Base-by-base conservation (phyloP, 2,113 vertebrate genomes). In the Plectropomus leopardus region DNA sequence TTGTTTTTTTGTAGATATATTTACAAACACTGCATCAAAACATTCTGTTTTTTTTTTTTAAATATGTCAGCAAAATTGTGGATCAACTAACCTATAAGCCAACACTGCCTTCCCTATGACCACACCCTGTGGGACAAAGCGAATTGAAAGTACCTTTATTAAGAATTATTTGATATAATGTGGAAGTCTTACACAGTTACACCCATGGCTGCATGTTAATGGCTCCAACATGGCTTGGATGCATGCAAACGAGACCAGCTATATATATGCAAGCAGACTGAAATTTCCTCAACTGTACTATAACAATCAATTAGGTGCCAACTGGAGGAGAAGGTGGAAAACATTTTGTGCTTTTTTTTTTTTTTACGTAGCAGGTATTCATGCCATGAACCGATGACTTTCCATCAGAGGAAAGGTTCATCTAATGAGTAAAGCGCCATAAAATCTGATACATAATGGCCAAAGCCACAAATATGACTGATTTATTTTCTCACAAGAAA, bases 401-500 rank as follows among this genome's bases (percentile, higher is more conserved):
- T 54, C 68, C 47, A 68, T 45, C 63, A 21, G 54, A 32, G 42
- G 15, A 83, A 85, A 54, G 19, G 6, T 6, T 21, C 44, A 67
- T 61, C 9, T 1, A 82, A 76, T 82, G 72, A 78, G 59, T 76
- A 50, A 32, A 81, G 60, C 50, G 61, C 72, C 26, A 67, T 81
- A 74, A 83, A 80, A 45, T 24, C 32, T 48, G 47, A 74, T 19
- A 6, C 23, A n/a, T 42, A 63, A 67, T 24, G 54, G 32, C n/a
- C 21, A 66, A 73, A 76, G 60, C 40, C 51, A 77, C 60, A 69
- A 48, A 66, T 40, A 48, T 79, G 75, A 74, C 59, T 51, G 24
- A 71, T 71, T 77, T 67, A 80, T 30, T 28, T 54, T 53, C 55
- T 68, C 48, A 36, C 34, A 7, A 5, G 14, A 36, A 75, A 53